These are phyloP conservation scores for Gonatopus flavifemur DNA, from an alignment of 1,140 invertebrate species.

Conservation along the genomic window DNA sequence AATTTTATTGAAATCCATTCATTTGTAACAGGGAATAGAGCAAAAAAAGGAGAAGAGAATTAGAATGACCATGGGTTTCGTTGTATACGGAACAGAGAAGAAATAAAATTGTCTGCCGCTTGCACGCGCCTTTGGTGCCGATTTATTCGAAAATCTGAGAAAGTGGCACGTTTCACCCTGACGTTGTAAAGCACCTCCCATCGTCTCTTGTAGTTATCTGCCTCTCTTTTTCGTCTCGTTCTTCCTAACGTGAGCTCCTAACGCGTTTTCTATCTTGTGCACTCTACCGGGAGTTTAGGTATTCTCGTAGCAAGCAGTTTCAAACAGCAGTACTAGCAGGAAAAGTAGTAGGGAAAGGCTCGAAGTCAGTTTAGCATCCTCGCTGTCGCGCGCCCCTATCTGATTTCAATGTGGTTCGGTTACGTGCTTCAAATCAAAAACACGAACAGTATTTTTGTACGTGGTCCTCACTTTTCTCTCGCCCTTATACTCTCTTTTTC, in stretches of 20 bases:
- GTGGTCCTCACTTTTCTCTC: conserved; percentile 36
- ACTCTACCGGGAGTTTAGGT: conserved; percentile 31
- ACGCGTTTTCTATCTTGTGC: neutral
- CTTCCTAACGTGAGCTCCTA: too few species aligned
- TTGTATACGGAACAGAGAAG: conserved; percentile 21
- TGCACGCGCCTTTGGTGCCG: conserved; percentile 14
- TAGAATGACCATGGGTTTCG: too few species aligned
- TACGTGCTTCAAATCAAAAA: conserved; percentile 55
- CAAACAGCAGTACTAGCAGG: too few species aligned
- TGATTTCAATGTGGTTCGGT: conserved; percentile 53
- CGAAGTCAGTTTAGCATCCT: conserved; percentile 44
- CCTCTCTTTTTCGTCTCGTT: neutral
- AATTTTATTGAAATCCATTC: too few species aligned
- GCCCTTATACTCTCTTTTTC: conserved; percentile 1
- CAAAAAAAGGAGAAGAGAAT: too few species aligned
- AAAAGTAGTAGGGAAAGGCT: too few species aligned
- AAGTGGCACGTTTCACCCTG: conserved; percentile 38
- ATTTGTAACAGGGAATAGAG: too few species aligned
- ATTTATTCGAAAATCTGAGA: conserved; percentile 39
- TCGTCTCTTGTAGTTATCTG: neutral
- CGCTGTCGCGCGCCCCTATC: conserved; percentile 42
- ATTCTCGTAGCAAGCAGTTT: conserved; percentile 38
- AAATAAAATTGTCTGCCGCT: too few species aligned
- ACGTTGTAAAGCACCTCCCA: conserved; percentile 25
- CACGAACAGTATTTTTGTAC: conserved; percentile 44